A percentile compares a stretch with the other conserved stretches of the same genome.
Evolutionary conservation across 1,140 invertebrate genomes (phyloP).

Genomic region (Lepidurus couesii): DNA sequence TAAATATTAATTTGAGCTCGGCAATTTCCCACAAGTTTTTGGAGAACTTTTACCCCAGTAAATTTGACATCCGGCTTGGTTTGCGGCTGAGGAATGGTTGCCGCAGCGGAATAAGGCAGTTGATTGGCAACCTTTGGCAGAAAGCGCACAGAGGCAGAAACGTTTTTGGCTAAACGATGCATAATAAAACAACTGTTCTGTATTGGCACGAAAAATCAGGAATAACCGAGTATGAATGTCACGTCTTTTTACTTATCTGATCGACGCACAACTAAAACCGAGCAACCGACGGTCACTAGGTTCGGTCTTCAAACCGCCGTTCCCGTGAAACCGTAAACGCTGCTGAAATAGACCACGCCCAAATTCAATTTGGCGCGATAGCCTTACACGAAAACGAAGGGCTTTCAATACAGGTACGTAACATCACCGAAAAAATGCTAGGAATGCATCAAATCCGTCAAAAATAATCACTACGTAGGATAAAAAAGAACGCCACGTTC

Average conservation of each 20-base stretch:
- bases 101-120: background rate
- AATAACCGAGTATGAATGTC: background rate
- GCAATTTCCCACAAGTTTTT: too few relatives aligned
- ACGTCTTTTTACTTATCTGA: background rate
- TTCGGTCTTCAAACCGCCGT: background rate
- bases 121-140: background rate
- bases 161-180: background rate
- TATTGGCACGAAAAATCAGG: background rate
- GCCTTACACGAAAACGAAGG: background rate
- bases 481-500: background rate
- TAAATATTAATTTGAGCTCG: too few relatives aligned
- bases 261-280: background rate
- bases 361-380: conserved; percentile 15
- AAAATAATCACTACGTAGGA: conserved; percentile 25
- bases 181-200: background rate
- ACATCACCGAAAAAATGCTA: conserved; percentile 36
- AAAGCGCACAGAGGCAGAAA: background rate
- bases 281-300: background rate
- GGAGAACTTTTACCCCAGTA: background rate
- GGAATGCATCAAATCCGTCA: conserved; percentile 3
- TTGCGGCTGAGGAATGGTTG: background rate
- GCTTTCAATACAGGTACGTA: conserved; percentile 29
- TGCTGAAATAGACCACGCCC: background rate
- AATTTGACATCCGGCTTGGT: background rate
- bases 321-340: background rate